Evolutionary conservation across 2,888 invertebrate species (phyloP).

Genomic region (Lasioglossum zephyrum): DNA sequence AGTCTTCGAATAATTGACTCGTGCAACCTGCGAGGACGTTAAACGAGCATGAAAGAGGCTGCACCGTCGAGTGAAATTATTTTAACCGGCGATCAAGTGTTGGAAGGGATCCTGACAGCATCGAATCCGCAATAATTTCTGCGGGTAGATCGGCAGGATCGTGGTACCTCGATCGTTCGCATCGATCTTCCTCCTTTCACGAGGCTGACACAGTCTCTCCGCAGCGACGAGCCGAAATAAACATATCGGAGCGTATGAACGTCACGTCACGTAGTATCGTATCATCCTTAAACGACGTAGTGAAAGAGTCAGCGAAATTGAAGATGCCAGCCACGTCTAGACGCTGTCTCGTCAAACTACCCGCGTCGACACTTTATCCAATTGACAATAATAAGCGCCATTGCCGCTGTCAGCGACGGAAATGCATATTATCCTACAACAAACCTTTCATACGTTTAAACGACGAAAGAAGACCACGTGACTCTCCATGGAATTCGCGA

Average conservation of each 20-base stretch:
- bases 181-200: slow-evolving; percentile 37
- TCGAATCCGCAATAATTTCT: slow-evolving; percentile 2
- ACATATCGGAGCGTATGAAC: slow-evolving; percentile 37
- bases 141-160: slow-evolving; percentile 39
- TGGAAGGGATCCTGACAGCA: background rate
- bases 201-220: slow-evolving; percentile 13
- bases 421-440: slow-evolving; percentile 78
- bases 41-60: background rate
- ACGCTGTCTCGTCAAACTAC: slow-evolving; percentile 81
- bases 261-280: slow-evolving; percentile 57
- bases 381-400: slow-evolving; percentile 79
- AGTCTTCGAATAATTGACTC: background rate
- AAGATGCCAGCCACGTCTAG: slow-evolving; percentile 79
- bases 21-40: background rate
- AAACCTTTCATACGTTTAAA: slow-evolving; percentile 58
- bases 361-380: slow-evolving; percentile 79
- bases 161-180: slow-evolving; percentile 25
- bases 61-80: background rate
- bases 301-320: slow-evolving; percentile 69
- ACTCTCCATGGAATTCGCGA: slow-evolving; percentile 21
- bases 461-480: slow-evolving; percentile 1
- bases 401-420: slow-evolving; percentile 75
- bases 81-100: background rate
- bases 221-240: slow-evolving; percentile 42
- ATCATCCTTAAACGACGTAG: slow-evolving; percentile 59